Evolutionary conservation across 1,140 invertebrate species (phyloP).

Genomic region (Vanessa tameamea): DNA sequence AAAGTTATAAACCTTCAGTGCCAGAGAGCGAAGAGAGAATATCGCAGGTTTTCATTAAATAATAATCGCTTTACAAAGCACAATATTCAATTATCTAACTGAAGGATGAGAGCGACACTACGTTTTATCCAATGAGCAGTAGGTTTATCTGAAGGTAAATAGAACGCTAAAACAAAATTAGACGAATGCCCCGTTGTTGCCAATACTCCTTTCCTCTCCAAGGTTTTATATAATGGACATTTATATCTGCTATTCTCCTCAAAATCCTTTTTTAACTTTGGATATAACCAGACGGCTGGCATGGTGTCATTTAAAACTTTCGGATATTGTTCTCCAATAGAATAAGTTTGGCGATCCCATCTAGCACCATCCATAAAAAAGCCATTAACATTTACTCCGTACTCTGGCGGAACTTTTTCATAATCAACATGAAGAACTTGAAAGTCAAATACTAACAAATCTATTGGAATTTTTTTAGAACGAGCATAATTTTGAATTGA

Average conservation of each 20-base stretch:
- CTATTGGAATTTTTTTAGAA: constrained; percentile 93
- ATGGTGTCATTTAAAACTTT: constrained; percentile 91
- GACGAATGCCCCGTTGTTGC: constrained; percentile 96
- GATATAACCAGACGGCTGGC: constrained; percentile 88
- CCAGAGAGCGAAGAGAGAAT: no score
- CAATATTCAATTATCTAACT: constrained; percentile 84
- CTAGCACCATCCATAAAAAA: constrained; percentile 92
- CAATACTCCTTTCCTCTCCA: constrained; percentile 89
- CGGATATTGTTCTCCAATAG: constrained; percentile 88
- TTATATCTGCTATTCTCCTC: constrained; percentile 83
- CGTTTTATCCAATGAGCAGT: constrained; percentile 93
- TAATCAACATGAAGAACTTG: constrained; percentile 82
- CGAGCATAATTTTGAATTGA: constrained; percentile 95
- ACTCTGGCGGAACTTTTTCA: constrained; percentile 80
- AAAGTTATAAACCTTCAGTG: no score
- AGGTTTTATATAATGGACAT: constrained; percentile 94
- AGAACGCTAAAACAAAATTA: constrained; percentile 92
- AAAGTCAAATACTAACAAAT: constrained; percentile 91
- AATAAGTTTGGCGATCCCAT: constrained; percentile 85
- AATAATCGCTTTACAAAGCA: not conserved
- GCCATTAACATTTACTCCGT: constrained; percentile 92
- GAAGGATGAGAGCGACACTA: constrained; percentile 92
- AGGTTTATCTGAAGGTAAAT: constrained; percentile 85
- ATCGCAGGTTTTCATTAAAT: no score
- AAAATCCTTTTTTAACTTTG: constrained; percentile 81